phyloP scores from a whole-genome alignment of 2,888 invertebrate genomes.

The Bhutanitis thaidina region DNA sequence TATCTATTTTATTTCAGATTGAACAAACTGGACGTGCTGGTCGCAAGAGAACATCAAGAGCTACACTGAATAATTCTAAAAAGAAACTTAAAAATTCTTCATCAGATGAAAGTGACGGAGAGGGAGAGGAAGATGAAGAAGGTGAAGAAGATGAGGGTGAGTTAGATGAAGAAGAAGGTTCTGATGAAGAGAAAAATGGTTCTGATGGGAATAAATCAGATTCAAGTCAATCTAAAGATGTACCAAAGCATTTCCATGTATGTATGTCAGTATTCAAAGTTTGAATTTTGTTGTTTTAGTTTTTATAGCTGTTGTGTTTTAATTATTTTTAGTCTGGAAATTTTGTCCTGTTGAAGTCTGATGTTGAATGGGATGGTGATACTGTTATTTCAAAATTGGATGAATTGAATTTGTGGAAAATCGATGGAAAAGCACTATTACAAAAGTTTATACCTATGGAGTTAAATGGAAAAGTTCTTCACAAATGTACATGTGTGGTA shows the following conservation, averaged over 20 bases:
- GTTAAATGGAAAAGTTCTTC: constrained; percentile 76
- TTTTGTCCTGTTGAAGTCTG: constrained; percentile 83
- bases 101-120: constrained; percentile 68
- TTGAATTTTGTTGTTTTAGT: neutral
- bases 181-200: constrained; percentile 75
- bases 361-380: constrained; percentile 80
- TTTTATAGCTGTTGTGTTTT: constrained; percentile 4
- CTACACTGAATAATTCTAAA: constrained; percentile 60
- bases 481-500: constrained; percentile 82
- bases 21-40: constrained; percentile 58
- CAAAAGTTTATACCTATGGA: constrained; percentile 84
- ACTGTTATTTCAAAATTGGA: constrained; percentile 73
- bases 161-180: constrained; percentile 71
- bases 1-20: constrained; percentile 40
- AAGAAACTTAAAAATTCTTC: constrained; percentile 72
- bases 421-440: constrained; percentile 83
- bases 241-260: constrained; percentile 79
- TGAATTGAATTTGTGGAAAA: constrained; percentile 84
- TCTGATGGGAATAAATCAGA: constrained; percentile 77
- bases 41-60: constrained; percentile 58
- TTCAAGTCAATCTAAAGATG: constrained; percentile 76
- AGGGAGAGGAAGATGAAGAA: constrained; percentile 63
- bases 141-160: constrained; percentile 70
- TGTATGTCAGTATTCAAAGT: constrained; percentile 27
- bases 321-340: constrained; percentile 75